phyloP scores from a whole-genome alignment of 2,113 vertebrate genomes.

The Larimichthys polyactis region DNA sequence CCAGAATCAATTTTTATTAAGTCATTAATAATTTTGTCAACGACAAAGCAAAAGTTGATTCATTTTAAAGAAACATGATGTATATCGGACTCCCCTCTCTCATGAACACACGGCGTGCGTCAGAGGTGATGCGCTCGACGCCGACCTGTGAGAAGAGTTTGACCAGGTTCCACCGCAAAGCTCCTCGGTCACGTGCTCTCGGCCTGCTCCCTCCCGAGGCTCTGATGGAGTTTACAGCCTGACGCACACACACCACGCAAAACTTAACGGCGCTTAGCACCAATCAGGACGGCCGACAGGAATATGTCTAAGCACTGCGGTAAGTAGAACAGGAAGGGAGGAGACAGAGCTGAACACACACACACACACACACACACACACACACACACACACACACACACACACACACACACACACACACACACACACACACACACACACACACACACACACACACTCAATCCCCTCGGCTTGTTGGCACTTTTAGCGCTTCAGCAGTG shows the following conservation, averaged over 20 bases:
- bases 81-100: neutral
- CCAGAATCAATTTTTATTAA: neutral
- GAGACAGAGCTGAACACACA: conserved; percentile 15
- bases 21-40: too few relatives aligned
- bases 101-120: conserved; percentile 20
- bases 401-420: too few relatives aligned
- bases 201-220: conserved; percentile 39
- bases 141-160: conserved; percentile 38
- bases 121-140: conserved; percentile 50
- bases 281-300: conserved; percentile 69
- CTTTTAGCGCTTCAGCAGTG: conserved; percentile 50
- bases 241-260: conserved; percentile 71
- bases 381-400: too few relatives aligned
- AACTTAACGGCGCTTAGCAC: conserved; percentile 72
- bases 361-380: too few relatives aligned
- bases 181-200: conserved; percentile 35
- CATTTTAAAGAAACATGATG: neutral
- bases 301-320: conserved; percentile 67
- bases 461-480: conserved; percentile 34
- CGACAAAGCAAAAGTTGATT: neutral
- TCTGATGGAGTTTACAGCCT: conserved; percentile 61
- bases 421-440: too few relatives aligned
- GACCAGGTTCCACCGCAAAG: conserved; percentile 50
- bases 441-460: conserved; percentile 2
- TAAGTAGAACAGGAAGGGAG: conserved; percentile 48